Evolutionary conservation across 2,797 vertebrate species (phyloP).

Genomic region (Prunella strophiata): DNA sequence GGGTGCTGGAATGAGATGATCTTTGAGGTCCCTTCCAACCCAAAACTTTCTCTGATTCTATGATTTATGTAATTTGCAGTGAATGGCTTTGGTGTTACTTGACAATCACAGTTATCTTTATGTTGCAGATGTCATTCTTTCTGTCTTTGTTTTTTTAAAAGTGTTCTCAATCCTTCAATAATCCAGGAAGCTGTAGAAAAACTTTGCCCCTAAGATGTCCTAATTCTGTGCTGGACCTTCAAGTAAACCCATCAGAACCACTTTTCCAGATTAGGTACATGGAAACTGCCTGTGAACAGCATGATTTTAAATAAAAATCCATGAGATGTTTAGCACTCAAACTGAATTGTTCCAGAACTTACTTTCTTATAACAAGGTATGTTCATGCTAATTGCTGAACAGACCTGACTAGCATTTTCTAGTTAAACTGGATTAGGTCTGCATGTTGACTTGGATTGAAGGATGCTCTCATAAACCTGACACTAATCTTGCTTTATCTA

Average conservation of each 20-base stretch:
- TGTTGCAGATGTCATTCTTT: neutral
- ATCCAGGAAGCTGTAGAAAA: neutral
- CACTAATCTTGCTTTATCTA: neutral
- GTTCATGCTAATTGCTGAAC: neutral
- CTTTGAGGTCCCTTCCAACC: neutral
- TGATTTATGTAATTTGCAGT: neutral
- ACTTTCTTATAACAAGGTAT: neutral
- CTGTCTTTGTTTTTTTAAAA: neutral
- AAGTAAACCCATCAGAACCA: neutral
- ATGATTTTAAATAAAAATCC: neutral
- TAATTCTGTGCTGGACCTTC: neutral
- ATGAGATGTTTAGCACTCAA: neutral
- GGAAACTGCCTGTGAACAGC: neutral
- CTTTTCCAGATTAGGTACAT: neutral
- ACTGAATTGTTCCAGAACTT: neutral
- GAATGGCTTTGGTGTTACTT: neutral
- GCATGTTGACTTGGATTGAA: neutral
- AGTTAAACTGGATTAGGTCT: neutral
- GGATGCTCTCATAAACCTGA: neutral
- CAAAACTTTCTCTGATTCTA: neutral
- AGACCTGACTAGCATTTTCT: neutral
- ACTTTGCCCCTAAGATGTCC: neutral
- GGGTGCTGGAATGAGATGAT: neutral
- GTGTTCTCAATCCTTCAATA: neutral
- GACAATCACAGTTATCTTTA: neutral